Percentiles rank a stretch among this genome's conserved stretches.
Evolutionary conservation across 2,797 vertebrate genomes (phyloP).

Genomic region (Gymnoscopelus microlampas): DNA sequence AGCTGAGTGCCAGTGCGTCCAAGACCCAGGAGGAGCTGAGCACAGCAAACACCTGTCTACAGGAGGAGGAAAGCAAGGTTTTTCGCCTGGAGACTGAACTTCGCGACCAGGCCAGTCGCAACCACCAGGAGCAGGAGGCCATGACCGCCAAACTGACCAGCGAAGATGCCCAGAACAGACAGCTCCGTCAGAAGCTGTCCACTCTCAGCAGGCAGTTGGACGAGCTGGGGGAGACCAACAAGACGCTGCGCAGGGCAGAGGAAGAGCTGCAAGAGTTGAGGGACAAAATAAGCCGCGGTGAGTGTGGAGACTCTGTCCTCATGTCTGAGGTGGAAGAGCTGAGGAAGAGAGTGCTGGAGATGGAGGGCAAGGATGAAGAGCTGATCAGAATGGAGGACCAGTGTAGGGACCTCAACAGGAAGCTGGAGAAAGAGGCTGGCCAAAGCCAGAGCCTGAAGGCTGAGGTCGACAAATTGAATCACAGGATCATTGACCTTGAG

Average conservation of each 20-base stretch:
- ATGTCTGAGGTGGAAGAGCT: slow-evolving; percentile 93
- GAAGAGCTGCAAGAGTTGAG: slow-evolving; percentile 94
- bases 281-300: slow-evolving; percentile 91
- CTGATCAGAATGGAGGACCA: slow-evolving; percentile 94
- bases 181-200: slow-evolving; percentile 90
- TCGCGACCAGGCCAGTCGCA: slow-evolving; percentile 77
- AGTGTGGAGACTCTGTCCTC: slow-evolving; percentile 88
- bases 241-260: slow-evolving; percentile 89
- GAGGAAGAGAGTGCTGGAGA: slow-evolving; percentile 91
- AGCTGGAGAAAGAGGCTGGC: slow-evolving; percentile 90
- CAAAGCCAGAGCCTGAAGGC: slow-evolving; percentile 89
- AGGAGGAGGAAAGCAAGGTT: slow-evolving; percentile 88
- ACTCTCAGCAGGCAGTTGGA: slow-evolving; percentile 91
- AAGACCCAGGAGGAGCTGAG: slow-evolving; percentile 87
- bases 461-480: slow-evolving; percentile 93
- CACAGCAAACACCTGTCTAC: slow-evolving; percentile 82
- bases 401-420: slow-evolving; percentile 92
- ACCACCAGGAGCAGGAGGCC: slow-evolving; percentile 87
- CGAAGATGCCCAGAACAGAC: slow-evolving; percentile 91
- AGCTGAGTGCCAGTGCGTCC: slow-evolving; percentile 81
- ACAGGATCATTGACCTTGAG: slow-evolving; percentile 93
- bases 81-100: slow-evolving; percentile 87
- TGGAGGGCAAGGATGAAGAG: slow-evolving; percentile 98
- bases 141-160: slow-evolving; percentile 92
- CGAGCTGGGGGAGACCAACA: slow-evolving; percentile 94